Evolutionary conservation across 2,113 vertebrate genomes (phyloP).

Genomic region (Hydrochoerus hydrochaeris): DNA sequence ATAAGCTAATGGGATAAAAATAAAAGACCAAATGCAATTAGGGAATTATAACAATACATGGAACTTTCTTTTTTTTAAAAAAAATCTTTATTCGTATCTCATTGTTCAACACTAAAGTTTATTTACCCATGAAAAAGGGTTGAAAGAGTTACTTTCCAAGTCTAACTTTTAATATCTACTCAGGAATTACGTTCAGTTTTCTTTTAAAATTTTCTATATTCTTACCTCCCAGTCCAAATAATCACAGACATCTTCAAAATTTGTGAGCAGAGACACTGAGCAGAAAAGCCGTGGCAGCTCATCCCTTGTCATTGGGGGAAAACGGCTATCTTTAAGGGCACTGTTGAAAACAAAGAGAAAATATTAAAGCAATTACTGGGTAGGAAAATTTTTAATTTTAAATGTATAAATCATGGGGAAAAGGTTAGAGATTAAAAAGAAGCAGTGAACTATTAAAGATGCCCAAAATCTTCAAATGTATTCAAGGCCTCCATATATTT

Average conservation of each 20-base stretch:
- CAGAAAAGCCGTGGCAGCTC: constrained; percentile 99
- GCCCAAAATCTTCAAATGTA: constrained; percentile 53
- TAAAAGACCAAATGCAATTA: constrained; percentile 56
- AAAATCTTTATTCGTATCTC: neutral
- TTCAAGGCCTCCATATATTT: constrained; percentile 36
- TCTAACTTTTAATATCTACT: constrained; percentile 52
- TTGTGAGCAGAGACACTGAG: constrained; percentile 99
- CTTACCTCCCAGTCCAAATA: constrained; percentile 99
- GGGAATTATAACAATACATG: constrained; percentile 17
- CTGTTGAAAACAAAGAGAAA: constrained; percentile 88
- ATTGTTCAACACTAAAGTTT: constrained; percentile 40
- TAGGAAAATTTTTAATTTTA: constrained; percentile 44
- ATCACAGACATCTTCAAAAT: constrained; percentile 99
- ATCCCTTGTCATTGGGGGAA: constrained; percentile 99
- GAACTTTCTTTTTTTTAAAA: neutral
- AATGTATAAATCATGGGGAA: constrained; percentile 71
- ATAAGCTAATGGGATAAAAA: constrained; percentile 40
- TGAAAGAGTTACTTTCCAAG: constrained; percentile 50
- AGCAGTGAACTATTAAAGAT: constrained; percentile 54
- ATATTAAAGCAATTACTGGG: constrained; percentile 79
- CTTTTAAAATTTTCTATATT: constrained; percentile 36
- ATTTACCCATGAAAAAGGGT: constrained; percentile 23
- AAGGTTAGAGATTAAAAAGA: constrained; percentile 55
- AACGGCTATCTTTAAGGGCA: constrained; percentile 99
- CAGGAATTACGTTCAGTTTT: constrained; percentile 44